Percentiles rank a stretch among this genome's conserved stretches.
Conservation (phyloP, 2,888 invertebrate species). For the Brachylomia viminalis region DNA sequence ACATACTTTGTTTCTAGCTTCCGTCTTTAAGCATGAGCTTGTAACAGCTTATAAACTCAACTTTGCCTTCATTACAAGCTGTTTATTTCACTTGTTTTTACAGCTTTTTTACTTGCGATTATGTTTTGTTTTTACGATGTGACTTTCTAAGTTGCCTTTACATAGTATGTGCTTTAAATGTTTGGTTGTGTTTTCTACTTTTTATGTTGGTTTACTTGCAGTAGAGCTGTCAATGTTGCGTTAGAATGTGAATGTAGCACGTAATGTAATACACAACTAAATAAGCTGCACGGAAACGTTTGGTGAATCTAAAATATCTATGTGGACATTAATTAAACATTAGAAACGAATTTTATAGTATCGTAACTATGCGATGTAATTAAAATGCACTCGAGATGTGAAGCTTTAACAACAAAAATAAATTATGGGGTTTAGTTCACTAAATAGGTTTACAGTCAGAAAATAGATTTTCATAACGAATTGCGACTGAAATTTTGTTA, state of each 20-base stretch:
- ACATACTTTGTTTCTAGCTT: conserved; percentile 61
- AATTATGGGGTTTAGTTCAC: neutral
- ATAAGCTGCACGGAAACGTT: neutral
- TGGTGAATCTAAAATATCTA: neutral
- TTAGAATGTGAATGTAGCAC: conserved; percentile 15
- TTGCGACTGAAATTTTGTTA: neutral
- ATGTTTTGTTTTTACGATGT: conserved; percentile 56
- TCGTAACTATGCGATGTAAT: neutral
- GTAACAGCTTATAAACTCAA: conserved; percentile 57
- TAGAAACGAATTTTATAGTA: neutral
- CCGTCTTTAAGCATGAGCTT: conserved; percentile 59
- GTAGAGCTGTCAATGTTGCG: neutral
- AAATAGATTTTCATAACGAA: neutral
- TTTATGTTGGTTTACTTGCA: conserved; percentile 12
- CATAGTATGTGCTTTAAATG: conserved; percentile 18
- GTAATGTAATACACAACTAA: neutral
- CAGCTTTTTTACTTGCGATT: conserved; percentile 61
- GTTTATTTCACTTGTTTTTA: conserved; percentile 66
- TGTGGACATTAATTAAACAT: neutral
- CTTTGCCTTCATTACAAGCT: conserved; percentile 61
- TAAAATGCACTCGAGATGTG: neutral
- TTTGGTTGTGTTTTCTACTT: conserved; percentile 23
- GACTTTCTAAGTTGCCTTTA: conserved; percentile 37
- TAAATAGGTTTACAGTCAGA: neutral
- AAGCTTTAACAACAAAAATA: neutral